These are phyloP conservation scores for Leuciscus idus DNA, from an alignment of 2,113 vertebrate genomes.

Conservation along the genomic window DNA sequence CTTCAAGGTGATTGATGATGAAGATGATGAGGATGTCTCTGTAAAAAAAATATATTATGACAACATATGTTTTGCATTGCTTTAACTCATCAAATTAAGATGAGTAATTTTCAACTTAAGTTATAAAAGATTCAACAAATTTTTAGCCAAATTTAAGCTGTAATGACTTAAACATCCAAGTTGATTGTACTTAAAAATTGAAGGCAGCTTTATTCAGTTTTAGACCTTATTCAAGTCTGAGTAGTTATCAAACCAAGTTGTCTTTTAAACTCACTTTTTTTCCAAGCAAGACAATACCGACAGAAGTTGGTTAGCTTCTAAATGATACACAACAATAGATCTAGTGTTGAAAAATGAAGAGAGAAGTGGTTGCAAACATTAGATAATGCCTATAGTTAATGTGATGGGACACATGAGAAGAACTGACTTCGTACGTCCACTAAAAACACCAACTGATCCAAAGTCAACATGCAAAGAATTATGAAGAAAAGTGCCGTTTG, in stretches of 20 bases:
- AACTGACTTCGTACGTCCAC: not conserved
- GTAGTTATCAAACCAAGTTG: not conserved
- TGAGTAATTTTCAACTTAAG: too few species aligned
- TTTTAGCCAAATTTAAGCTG: too few species aligned
- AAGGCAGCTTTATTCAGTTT: too few species aligned
- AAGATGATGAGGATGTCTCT: too few species aligned
- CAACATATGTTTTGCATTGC: too few species aligned
- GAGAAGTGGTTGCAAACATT: not conserved
- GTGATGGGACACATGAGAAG: not conserved
- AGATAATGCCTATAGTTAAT: not conserved
- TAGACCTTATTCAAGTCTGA: too few species aligned
- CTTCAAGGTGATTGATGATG: constrained; percentile 84
- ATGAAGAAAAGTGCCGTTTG: not conserved
- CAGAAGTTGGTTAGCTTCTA: too few species aligned
- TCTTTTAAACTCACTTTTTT: not conserved
- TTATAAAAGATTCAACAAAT: too few species aligned
- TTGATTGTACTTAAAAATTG: too few species aligned
- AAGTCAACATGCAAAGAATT: not conserved
- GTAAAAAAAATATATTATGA: too few species aligned
- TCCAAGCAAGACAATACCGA: not conserved
- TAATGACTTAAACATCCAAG: too few species aligned
- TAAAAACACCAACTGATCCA: not conserved
- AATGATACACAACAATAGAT: not conserved
- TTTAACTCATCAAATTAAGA: too few species aligned
- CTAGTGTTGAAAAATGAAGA: not conserved